phyloP scores from a whole-genome alignment of 2,888 invertebrate species.

The Calliphora vomitoria region DNA sequence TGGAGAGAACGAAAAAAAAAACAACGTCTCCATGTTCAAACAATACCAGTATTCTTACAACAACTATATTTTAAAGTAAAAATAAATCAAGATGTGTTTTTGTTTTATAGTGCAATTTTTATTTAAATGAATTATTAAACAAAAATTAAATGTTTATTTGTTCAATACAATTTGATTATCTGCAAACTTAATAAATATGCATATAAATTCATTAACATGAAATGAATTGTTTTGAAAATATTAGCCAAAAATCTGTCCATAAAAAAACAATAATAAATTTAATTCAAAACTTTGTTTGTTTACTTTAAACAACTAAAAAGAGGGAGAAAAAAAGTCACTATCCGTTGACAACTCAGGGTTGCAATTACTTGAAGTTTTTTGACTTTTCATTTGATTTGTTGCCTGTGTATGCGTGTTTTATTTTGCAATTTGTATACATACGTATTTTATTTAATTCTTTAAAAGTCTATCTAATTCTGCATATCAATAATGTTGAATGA shows the following conservation, averaged over 20 bases:
- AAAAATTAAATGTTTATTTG: neutral
- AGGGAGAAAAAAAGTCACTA: neutral
- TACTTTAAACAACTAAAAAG: neutral
- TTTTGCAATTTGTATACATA: neutral
- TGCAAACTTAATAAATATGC: neutral
- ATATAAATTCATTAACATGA: neutral
- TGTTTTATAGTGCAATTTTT: neutral
- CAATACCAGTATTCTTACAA: neutral
- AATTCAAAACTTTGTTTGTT: neutral
- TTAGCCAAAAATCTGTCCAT: neutral
- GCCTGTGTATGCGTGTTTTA: neutral
- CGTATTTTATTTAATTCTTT: neutral
- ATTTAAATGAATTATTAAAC: neutral
- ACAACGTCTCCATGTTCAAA: conserved; percentile 10
- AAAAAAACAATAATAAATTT: neutral
- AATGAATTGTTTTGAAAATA: neutral
- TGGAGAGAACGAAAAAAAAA: conserved; percentile 14
- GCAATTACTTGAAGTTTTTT: conserved; percentile 47
- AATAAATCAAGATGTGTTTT: conserved; percentile 27
- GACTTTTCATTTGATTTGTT: conserved; percentile 41
- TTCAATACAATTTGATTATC: neutral
- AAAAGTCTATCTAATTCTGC: conserved; percentile 28
- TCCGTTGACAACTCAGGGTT: conserved; percentile 54
- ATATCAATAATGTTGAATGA: conserved; percentile 12
- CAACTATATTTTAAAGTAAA: conserved; percentile 18